Evolutionary conservation across 1,140 invertebrate genomes (phyloP), one percentile per base, ranked within the genome.

Genomic region (Rhyacophila brunnea): DNA sequence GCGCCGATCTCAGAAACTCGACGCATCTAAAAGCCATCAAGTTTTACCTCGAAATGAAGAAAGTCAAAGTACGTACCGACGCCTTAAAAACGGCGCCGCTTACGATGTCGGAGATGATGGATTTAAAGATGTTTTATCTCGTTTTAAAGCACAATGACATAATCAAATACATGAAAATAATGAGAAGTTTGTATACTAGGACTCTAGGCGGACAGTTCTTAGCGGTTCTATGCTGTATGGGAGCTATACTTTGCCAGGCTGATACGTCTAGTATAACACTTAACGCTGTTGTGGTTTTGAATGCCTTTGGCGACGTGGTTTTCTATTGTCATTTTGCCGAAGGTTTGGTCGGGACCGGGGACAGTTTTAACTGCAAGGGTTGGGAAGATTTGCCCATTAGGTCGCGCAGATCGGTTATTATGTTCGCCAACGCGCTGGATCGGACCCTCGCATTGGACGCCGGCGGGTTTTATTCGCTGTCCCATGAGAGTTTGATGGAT

Each of bases 251-350:
- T 14, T 35, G 36, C n/a, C 48, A 51, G 36, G 58, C 23, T 10
- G 6, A 18, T 10, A n/a, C 15, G 11, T 54, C 58, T 2, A 45
- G 14, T 19, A 18, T 54, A 15, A 11, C 45, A 11, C 35, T 60
- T n/a, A 60, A 40, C 11, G 13, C 11, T n/a, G 13, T 36, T 11
- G 23, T 53, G 18, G 32, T 20, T 7, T 10, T 60, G 35, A 54
- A 60, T 36, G 50, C 58, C 9, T 44, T 60, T 34, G 50, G 58
- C 2, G 58, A 54, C 11, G 18, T 54, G 9, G 38, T 60, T 2
- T 54, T 60, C 35, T 60, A 60, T 36, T 60, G 58, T 15, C 50
- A 60, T 20, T 60, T 54, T 13, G 58, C 50, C 19, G 50, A 60
- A 28, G 42, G 19, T n/a, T 23, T 60, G 34, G 20, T 43, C 17